These are phyloP conservation scores for Hemicordylus capensis DNA, from an alignment of 2,113 vertebrate genomes.

Conservation along the genomic window DNA sequence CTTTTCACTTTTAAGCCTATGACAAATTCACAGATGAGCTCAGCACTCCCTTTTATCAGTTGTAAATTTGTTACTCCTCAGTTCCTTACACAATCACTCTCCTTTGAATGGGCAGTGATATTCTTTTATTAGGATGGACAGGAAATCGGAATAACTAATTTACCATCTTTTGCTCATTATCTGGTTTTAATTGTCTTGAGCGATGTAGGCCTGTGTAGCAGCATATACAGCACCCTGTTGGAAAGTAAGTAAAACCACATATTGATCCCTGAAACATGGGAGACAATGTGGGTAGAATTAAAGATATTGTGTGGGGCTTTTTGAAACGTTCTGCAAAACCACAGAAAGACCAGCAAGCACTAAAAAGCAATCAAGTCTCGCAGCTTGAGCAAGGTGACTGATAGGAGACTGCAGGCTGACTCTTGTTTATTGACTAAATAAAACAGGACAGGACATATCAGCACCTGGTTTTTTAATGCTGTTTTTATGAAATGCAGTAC, in stretches of 20 bases:
- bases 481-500: constrained; percentile 32
- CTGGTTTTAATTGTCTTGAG: constrained; percentile 42
- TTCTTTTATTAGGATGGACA: constrained; percentile 17
- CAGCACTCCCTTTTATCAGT: background rate
- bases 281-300: constrained; percentile 43
- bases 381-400: constrained; percentile 37
- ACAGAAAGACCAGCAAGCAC: constrained; percentile 8
- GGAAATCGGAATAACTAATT: constrained; percentile 38
- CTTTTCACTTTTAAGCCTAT: background rate
- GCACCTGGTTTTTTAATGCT: constrained; percentile 21
- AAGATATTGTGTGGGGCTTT: constrained; percentile 34
- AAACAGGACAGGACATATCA: constrained; percentile 18
- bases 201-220: constrained; percentile 19
- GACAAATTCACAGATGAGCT: background rate
- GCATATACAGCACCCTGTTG: constrained; percentile 48
- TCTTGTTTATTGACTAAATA: constrained; percentile 50
- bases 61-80: background rate
- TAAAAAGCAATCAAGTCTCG: constrained; percentile 43
- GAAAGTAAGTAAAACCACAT: constrained; percentile 54
- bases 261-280: constrained; percentile 47
- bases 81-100: background rate
- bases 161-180: constrained; percentile 52
- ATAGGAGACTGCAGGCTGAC: constrained; percentile 18
- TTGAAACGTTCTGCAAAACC: constrained; percentile 50
- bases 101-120: background rate